Conservation (phyloP, 2,113 vertebrate genomes). For the Tricholaema leucomelas region DNA sequence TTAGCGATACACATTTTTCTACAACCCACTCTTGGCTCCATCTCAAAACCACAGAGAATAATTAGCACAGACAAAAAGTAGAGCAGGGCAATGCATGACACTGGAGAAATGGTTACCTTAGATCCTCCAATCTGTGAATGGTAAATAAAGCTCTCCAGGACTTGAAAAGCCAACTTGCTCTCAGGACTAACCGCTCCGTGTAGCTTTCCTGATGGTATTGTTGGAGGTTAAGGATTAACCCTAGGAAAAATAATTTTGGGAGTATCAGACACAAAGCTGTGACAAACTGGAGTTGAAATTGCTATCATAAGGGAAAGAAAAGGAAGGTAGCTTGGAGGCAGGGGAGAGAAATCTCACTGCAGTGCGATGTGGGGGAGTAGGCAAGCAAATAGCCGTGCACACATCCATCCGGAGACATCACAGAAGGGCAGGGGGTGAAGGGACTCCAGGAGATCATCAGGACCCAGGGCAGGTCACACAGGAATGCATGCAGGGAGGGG, state of each 20-base stretch:
- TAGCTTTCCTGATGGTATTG: conserved; percentile 10
- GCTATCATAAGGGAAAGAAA: not conserved
- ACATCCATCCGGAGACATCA: not conserved
- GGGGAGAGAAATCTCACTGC: not conserved
- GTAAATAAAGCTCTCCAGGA: not conserved
- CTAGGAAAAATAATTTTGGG: conserved; percentile 65
- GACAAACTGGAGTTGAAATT: conserved; percentile 43
- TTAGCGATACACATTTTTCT: conserved; percentile 55
- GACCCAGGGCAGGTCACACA: no score
- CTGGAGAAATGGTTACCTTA: not conserved
- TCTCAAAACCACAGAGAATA: conserved; percentile 31
- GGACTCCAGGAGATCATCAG: no score
- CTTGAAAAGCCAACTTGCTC: not conserved
- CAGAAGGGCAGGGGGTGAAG: no score
- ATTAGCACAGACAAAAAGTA: conserved; percentile 1
- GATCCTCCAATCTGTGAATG: not conserved
- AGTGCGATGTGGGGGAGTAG: not conserved
- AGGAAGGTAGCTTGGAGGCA: not conserved
- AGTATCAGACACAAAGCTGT: conserved; percentile 28
- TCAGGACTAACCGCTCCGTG: conserved; percentile 37
- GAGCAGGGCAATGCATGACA: not conserved
- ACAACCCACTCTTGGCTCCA: conserved; percentile 10
- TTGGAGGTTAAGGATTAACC: conserved; percentile 51
- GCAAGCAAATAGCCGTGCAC: not conserved
- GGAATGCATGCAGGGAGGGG: no score